phyloP scores from a whole-genome alignment of 2,797 vertebrate species.

The Uromys caudimaculatus region DNA sequence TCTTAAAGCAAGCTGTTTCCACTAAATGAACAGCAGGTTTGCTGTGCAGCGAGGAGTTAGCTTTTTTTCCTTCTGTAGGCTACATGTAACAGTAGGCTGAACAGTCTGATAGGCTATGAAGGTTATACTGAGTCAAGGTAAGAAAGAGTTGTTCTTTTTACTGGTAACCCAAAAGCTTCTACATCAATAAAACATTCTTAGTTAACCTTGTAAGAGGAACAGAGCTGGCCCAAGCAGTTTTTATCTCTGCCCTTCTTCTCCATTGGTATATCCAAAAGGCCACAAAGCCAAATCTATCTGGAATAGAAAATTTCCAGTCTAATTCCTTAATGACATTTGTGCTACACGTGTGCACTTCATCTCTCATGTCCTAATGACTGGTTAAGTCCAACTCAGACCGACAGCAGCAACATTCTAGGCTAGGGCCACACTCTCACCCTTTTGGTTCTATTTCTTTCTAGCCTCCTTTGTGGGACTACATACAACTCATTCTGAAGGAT shows the following conservation, averaged over 20 bases:
- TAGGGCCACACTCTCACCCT: neutral
- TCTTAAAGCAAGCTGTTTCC: neutral
- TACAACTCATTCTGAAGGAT: neutral
- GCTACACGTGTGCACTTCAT: neutral
- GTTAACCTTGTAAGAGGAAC: neutral
- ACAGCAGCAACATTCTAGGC: neutral
- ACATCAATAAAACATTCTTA: neutral
- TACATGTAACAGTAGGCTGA: neutral
- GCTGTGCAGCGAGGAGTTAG: neutral
- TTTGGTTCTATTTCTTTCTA: neutral
- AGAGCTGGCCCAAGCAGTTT: neutral
- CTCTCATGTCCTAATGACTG: neutral
- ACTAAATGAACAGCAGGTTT: constrained; percentile 15
- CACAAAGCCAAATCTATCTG: neutral
- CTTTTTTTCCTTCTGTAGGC: neutral
- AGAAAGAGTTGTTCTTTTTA: neutral
- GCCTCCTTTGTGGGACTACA: neutral
- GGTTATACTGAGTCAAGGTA: neutral
- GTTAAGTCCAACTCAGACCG: constrained; percentile 38
- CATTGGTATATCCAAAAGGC: neutral
- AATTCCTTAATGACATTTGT: neutral
- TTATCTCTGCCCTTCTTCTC: neutral
- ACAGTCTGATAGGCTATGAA: neutral
- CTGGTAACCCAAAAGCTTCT: constrained; percentile 36
- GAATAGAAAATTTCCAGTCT: neutral